Base-by-base conservation (phyloP, 2,888 invertebrate genomes). In the Yponomeuta plumbellus region DNA sequence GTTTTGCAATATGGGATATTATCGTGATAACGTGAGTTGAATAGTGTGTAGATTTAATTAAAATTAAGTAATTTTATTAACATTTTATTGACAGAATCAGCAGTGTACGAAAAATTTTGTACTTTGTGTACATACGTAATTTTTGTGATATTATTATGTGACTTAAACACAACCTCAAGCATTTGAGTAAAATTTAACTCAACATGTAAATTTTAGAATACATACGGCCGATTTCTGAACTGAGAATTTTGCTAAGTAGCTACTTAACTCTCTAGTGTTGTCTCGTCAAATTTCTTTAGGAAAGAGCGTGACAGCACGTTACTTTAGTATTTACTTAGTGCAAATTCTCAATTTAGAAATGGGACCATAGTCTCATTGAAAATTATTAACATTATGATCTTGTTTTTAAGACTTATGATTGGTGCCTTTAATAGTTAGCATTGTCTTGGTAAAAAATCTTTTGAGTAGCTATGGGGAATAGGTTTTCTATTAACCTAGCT, bases 51-150 rank as follows among this genome's bases (percentile, higher is more conserved):
- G 23, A 58, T 22, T 11, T 8, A 52, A 34, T 34, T 34, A 34
- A n/a, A 8, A 57, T n/a, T 21, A 21, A 23, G 22, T 59, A 23
- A 59, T 11, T 59, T 22, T 59, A 23, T 59, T 0, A 59, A 21
- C 59, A 59, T 59, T 59, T 59, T 59, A 59, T 59, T 22, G 23
- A 59, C 23, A 22, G 21, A 59, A 59, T 52, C 11, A 59, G 59
- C 59, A 59, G 58, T 58, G 58, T 20, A 58, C 6, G 58, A 58
- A 17, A 20, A 58, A 58, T 58, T 58, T 8, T 58, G 44, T 44
- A 10, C 44, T 4, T 52, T 52, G 34, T 17, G 13, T 17, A 52
- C 13, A 23, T 59, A 52, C 13, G 59, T 59, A 11, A 59, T 59
- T 22, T 34, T 23, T 21, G 59, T 59, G 10, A 59, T 59, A 59